Evolutionary conservation across 2,113 vertebrate genomes (phyloP).

Genomic region (Alosa alosa): DNA sequence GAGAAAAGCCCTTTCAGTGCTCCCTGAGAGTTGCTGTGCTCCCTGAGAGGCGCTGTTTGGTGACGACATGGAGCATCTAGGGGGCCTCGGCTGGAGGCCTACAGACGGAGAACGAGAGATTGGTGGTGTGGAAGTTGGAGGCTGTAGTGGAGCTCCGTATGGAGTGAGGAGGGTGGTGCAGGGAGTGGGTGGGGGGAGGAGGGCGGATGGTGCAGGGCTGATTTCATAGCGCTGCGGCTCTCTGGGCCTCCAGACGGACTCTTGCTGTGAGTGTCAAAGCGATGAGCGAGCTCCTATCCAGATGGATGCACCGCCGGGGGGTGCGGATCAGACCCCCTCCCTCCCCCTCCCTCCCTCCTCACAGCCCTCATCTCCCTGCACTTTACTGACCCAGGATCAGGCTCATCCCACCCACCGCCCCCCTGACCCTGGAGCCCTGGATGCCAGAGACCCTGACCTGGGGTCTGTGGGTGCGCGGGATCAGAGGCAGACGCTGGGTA

Average conservation of each 20-base stretch:
- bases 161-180: neutral
- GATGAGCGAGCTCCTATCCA: constrained; percentile 58
- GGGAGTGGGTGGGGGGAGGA: neutral
- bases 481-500: neutral
- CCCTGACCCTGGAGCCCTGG: neutral
- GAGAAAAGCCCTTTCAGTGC: neutral
- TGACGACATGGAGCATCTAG: neutral
- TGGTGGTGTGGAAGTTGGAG: too few relatives aligned
- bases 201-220: neutral
- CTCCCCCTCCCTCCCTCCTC: neutral
- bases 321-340: neutral
- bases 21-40: neutral
- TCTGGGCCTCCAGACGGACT: constrained; percentile 55
- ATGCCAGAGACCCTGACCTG: neutral
- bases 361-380: neutral
- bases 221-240: neutral
- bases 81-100: neutral
- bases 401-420: neutral
- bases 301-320: constrained; percentile 60
- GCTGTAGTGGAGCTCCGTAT: neutral
- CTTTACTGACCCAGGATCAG: neutral
- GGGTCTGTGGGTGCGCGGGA: neutral
- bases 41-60: neutral
- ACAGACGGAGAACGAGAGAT: neutral
- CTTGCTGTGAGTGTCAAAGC: constrained; percentile 67